phyloP scores from a whole-genome alignment of 2,888 invertebrate genomes.

The Allophyes oxyacanthae region DNA sequence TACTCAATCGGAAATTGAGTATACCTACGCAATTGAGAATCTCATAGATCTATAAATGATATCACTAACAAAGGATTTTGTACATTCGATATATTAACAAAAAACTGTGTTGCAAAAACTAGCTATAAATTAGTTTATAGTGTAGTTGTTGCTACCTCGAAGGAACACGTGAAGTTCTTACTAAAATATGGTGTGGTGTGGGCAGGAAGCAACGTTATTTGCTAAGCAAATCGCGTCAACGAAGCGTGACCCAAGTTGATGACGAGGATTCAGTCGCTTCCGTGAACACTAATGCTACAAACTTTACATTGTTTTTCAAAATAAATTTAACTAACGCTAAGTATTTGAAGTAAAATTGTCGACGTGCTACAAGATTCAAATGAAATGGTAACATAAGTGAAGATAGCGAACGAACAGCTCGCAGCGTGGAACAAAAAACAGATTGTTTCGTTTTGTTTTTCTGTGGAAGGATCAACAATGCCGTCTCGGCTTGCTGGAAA shows the following conservation, averaged over 20 bases:
- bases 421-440: slow-evolving; percentile 71
- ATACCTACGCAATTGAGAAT: not conserved
- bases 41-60: not conserved
- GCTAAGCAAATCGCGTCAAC: slow-evolving; percentile 78
- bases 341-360: slow-evolving; percentile 18
- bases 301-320: slow-evolving; percentile 50
- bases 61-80: slow-evolving; percentile 14
- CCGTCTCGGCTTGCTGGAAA: slow-evolving; percentile 79
- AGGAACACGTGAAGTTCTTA: slow-evolving; percentile 54
- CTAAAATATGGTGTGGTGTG: slow-evolving; percentile 51
- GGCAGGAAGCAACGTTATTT: slow-evolving; percentile 74
- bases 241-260: slow-evolving; percentile 74
- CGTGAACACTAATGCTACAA: slow-evolving; percentile 64
- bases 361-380: slow-evolving; percentile 29
- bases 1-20: not conserved
- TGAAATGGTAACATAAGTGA: slow-evolving; percentile 60
- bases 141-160: slow-evolving; percentile 40
- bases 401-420: slow-evolving; percentile 62
- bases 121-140: slow-evolving; percentile 23
- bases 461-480: slow-evolving; percentile 84
- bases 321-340: slow-evolving; percentile 33
- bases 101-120: slow-evolving; percentile 25
- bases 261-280: slow-evolving; percentile 69
- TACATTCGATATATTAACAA: slow-evolving; percentile 18
- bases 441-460: slow-evolving; percentile 84